phyloP scores from a whole-genome alignment of 2,888 invertebrate genomes.

The Drosophila putrida region DNA sequence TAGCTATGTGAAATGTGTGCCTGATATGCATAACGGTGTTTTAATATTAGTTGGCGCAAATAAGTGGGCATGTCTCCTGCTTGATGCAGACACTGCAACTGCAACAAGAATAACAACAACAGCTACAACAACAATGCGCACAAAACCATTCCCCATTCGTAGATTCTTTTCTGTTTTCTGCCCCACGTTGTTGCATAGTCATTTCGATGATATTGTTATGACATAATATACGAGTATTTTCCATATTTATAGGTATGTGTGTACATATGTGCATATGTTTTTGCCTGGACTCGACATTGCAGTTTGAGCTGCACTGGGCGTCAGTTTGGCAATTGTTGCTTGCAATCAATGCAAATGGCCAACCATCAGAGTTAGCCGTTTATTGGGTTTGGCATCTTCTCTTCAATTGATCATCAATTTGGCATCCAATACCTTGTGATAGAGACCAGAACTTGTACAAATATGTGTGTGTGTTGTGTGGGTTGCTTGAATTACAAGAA shows the following conservation, averaged over 20 bases:
- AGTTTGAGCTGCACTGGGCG: constrained; percentile 34
- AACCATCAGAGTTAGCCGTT: constrained; percentile 33
- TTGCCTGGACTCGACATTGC: constrained; percentile 12
- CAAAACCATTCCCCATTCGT: constrained; percentile 45
- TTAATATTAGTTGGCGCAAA: constrained; percentile 78
- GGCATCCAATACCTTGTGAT: constrained; percentile 13
- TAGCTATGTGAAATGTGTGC: constrained; percentile 60
- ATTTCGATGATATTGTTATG: constrained; percentile 76
- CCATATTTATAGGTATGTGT: constrained; percentile 3
- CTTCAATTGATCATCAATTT: constrained; percentile 35
- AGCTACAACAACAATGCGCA: constrained; percentile 28
- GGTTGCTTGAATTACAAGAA: constrained; percentile 17
- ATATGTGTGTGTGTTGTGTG: constrained; percentile 25
- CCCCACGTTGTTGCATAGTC: constrained; percentile 37
- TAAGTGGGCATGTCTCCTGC: constrained; percentile 68
- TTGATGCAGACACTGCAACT: constrained; percentile 3
- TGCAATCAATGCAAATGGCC: constrained; percentile 43
- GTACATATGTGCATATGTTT: not conserved
- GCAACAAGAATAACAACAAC: constrained; percentile 5
- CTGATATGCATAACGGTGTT: constrained; percentile 81
- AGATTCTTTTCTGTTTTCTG: constrained; percentile 10
- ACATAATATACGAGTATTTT: constrained; percentile 51
- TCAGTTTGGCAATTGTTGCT: constrained; percentile 37
- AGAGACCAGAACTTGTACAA: not conserved
- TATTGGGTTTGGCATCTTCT: constrained; percentile 38